A percentile compares a stretch with the other conserved stretches of the same genome.
These are phyloP conservation scores for Sialis lutaria DNA, from an alignment of 2,888 invertebrate species.

Conservation along the genomic window DNA sequence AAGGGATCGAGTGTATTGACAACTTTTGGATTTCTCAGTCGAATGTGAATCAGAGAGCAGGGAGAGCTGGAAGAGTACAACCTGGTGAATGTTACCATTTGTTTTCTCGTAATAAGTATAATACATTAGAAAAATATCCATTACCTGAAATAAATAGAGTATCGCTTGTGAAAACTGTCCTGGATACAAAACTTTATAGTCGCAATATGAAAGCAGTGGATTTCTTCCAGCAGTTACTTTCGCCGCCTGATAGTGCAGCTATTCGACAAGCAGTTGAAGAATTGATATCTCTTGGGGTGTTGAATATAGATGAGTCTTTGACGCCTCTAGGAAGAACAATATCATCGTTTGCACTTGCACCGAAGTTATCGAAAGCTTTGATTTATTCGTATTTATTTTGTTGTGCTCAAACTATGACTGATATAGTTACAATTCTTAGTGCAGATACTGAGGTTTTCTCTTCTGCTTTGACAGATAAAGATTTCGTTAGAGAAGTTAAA, in stretches of 20 bases:
- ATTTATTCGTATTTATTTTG: slow-evolving; percentile 38
- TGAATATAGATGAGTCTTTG: slow-evolving; percentile 37
- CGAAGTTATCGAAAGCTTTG: slow-evolving; percentile 39
- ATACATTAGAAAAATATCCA: slow-evolving; percentile 30
- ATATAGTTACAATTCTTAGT: slow-evolving; percentile 28
- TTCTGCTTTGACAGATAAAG: slow-evolving; percentile 28
- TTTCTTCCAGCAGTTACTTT: slow-evolving; percentile 41
- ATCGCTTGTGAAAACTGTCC: slow-evolving; percentile 31
- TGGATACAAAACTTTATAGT: slow-evolving; percentile 42
- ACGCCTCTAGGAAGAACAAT: slow-evolving; percentile 42
- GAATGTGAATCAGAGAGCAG: slow-evolving; percentile 43
- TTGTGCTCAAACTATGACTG: slow-evolving; percentile 31
- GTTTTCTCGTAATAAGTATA: slow-evolving; percentile 32
- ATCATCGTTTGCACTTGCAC: slow-evolving; percentile 35
- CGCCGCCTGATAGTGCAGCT: slow-evolving; percentile 36
- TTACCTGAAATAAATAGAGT: slow-evolving; percentile 44
- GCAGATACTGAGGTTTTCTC: slow-evolving; percentile 34
- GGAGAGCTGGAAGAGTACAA: slow-evolving; percentile 48
- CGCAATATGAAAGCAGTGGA: slow-evolving; percentile 34
- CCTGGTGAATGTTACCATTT: slow-evolving; percentile 41
- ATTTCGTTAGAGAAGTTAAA: slow-evolving; percentile 33
- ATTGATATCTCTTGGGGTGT: slow-evolving; percentile 35
- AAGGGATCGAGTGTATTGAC: slow-evolving; percentile 28
- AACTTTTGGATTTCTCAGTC: slow-evolving; percentile 44
- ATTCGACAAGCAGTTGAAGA: slow-evolving; percentile 38